Evolutionary conservation across 2,113 vertebrate genomes (phyloP), one percentile per base, ranked within the genome.

Genomic region (Stomatorhinus ivindoensis): DNA sequence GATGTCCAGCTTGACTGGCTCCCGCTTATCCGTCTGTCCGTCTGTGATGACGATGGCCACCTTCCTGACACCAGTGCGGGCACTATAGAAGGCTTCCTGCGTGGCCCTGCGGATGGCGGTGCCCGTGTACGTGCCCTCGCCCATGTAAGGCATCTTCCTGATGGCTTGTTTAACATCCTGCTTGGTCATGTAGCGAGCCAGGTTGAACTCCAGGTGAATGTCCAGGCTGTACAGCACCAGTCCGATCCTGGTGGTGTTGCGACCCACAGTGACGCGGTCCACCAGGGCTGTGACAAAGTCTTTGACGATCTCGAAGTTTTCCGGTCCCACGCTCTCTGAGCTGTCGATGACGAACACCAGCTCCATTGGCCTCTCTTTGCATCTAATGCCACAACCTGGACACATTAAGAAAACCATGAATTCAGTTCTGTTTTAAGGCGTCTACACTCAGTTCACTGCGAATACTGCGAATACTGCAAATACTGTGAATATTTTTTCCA

Each of bases 271-370:
- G 87, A 97, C 95, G 87, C 97, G 95, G 89, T 98, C 97, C 90
- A 98, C 96, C 92, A 98, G 91, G 88, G 97, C 95, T 11, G 93
- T 97, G 92, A 98, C 97, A 89, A 98, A 98, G 94, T 98, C 96
- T 93, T 98, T 98, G 92, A 98, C 96, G 92, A 97, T 97, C 92
- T 97, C 97, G 93, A 98, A 97, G 94, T 98, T 98, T 92, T 97
- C 97, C 17, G 97, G 97, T 47, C 97, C 97, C 9, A 98, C 97
- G 0, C 97, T 98, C 91, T 98, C 97, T 89, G 97, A 98, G 90
- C 97, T 98, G 95, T 98, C 97, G 31, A 98, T 98, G 90, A 98
- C 97, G 92, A 98, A 97, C 73, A 98, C 97, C 89, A 98, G 96
- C 89, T 98, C 97, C 97, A 98, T 98, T 5, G 97, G 97, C 90